phyloP scores from a whole-genome alignment of 2,797 vertebrate species.

The Notolabrus celidotus region DNA sequence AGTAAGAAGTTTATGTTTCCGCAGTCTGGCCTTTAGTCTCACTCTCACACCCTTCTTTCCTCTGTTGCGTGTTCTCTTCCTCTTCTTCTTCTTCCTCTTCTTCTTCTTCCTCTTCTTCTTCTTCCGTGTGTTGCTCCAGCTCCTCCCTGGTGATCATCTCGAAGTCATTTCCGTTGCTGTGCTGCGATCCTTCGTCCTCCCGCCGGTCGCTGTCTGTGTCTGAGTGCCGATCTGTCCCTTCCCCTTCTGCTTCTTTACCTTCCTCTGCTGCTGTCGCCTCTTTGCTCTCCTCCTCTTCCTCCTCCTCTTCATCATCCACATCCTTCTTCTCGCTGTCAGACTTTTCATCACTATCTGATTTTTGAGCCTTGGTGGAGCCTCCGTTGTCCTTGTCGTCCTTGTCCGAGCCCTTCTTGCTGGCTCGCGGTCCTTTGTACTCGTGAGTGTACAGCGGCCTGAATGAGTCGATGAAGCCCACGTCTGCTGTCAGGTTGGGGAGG shows the following conservation, averaged over 20 bases:
- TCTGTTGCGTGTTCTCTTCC: conserved; percentile 84
- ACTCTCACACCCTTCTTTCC: conserved; percentile 72
- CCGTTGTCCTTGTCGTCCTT: conserved; percentile 79
- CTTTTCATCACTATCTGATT: conserved; percentile 94
- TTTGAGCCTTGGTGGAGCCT: conserved; percentile 86
- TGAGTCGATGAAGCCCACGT: conserved; percentile 98
- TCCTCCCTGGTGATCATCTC: conserved; percentile 99
- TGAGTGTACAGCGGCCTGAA: conserved; percentile 99
- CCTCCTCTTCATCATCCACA: conserved; percentile 82
- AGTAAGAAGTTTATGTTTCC: conserved; percentile 89
- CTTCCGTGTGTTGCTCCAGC: conserved; percentile 98
- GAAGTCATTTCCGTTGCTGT: conserved; percentile 99
- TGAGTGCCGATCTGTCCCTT: conserved; percentile 88
- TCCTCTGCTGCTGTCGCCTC: conserved; percentile 74
- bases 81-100: conserved; percentile 86
- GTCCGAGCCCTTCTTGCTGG: conserved; percentile 88
- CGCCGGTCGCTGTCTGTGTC: conserved; percentile 97
- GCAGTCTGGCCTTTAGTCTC: conserved; percentile 85
- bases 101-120: conserved; percentile 89
- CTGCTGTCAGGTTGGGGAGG: conserved; percentile 97
- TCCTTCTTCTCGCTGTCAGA: conserved; percentile 95
- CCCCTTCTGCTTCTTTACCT: conserved; percentile 78
- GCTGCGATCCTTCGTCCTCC: conserved; percentile 97
- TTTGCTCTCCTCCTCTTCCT: conserved; percentile 81
- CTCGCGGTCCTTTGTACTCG: conserved; percentile 96